These are phyloP conservation scores for Notamacropus eugenii DNA, from an alignment of 2,797 vertebrate species.

Conservation along the genomic window DNA sequence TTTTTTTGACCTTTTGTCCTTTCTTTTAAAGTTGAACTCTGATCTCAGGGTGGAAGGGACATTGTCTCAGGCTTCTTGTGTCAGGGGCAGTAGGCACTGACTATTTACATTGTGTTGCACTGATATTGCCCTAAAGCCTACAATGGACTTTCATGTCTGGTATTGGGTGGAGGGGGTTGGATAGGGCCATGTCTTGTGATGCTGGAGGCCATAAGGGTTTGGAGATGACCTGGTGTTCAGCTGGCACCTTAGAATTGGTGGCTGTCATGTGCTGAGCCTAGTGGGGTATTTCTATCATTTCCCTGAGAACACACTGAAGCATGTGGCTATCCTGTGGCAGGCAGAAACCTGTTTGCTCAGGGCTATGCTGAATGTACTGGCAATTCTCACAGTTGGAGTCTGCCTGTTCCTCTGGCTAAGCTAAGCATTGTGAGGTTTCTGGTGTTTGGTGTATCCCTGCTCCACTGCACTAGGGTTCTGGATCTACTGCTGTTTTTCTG, in stretches of 20 bases:
- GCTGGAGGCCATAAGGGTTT: neutral
- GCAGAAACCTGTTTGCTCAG: neutral
- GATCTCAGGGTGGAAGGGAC: neutral
- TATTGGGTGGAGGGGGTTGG: too few species aligned
- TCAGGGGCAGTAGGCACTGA: neutral
- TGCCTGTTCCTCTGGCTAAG: too few species aligned
- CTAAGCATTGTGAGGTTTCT: neutral
- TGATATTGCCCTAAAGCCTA: neutral
- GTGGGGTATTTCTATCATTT: neutral
- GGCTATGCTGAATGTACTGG: neutral
- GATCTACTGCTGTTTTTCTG: neutral
- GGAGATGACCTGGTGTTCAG: neutral
- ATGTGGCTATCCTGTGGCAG: neutral
- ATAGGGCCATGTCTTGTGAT: neutral
- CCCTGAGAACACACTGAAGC: neutral
- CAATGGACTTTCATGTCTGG: too few species aligned
- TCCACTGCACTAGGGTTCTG: neutral
- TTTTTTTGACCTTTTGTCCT: too few species aligned
- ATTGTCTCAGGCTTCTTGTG: neutral
- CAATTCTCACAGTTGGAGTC: too few species aligned
- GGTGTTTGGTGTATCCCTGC: neutral
- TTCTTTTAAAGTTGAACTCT: neutral
- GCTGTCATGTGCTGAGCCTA: too few species aligned
- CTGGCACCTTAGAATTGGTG: neutral
- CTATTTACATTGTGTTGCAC: neutral